Base-by-base conservation (phyloP, 2,113 vertebrate genomes). In the Tursiops truncatus region DNA sequence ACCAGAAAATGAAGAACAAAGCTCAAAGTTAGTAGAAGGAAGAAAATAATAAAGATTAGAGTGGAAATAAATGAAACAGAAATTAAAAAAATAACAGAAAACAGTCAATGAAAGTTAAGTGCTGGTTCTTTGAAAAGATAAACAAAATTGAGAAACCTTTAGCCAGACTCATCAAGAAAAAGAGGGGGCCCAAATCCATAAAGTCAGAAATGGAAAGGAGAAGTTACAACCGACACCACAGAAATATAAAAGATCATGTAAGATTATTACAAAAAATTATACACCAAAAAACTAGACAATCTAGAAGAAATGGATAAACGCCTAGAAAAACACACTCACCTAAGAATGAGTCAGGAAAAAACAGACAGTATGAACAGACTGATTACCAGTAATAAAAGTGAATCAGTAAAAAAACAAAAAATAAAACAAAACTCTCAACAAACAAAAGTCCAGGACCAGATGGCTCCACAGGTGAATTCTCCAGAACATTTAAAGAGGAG, bases 281-380 rank as follows among this genome's bases (percentile, higher is more conserved):
- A 4, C 50, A 23, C 18, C 18, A 8, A 56, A 25, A 23, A 56
- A 25, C 33, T 1, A 33, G 77, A n/a, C 33, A 5, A 36, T 36
- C 50, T 12, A 25, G 50, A 25, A 5, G 12, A 36, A 9, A 36
- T 1, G 12, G 50, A 2, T 58, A 14, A 58, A 80, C 0, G 1
- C 33, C 77, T 25, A 25, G 76, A 23, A 1, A 58, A 58, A 53
- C 3, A 9, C 76, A 41, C 3, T 23, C 33, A n/a, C 31, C 76
- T 4, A 5, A 56, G 76, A 36, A 33, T 25, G 77, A 80, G 33
- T 36, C 77, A 25, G 20, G 18, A 7, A 79, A 58, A 58, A 58
- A 58, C 0, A 36, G n/a, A 25, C 14, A 5, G 21, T 14, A 15
- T 1, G 12, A 56, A 8, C 3, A 53, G 20, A 56, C 33, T 25